These are phyloP conservation scores for Rhinichthys klamathensis DNA, from an alignment of 2,113 vertebrate species.

Conservation along the genomic window DNA sequence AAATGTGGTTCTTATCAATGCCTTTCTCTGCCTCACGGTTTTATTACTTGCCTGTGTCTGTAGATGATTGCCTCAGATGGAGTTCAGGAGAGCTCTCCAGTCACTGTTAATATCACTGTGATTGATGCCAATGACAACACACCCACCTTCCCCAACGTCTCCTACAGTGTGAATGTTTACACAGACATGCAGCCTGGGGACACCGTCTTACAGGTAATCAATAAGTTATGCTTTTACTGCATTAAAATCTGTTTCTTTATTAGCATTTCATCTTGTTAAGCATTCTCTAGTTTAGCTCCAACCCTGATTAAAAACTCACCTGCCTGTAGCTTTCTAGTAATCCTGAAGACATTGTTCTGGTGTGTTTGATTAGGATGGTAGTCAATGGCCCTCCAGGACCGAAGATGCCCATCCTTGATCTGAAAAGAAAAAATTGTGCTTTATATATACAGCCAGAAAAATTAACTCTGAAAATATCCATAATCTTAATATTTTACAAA, in stretches of 20 bases:
- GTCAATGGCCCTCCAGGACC: no score
- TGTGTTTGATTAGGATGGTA: no score
- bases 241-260: not conserved
- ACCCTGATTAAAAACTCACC: no score
- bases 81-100: constrained; percentile 88
- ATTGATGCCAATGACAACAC: constrained; percentile 97
- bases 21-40: not conserved
- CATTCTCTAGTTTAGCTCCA: not conserved
- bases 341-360: no score
- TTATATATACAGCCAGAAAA: not conserved
- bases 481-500: not conserved
- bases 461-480: not conserved
- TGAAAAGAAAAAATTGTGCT: not conserved
- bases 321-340: no score
- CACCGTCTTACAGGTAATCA: constrained; percentile 82
- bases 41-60: constrained; percentile 12
- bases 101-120: constrained; percentile 86
- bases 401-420: no score
- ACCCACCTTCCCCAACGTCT: constrained; percentile 90
- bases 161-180: constrained; percentile 88
- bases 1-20: constrained; percentile 1
- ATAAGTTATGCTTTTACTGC: constrained; percentile 39
- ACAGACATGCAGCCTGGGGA: constrained; percentile 89
- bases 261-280: no score
- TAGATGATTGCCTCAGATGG: constrained; percentile 94